Evolutionary conservation across 2,888 invertebrate genomes (phyloP), one percentile per base, ranked within the genome.

Genomic region (Drosophila fulvimacula): DNA sequence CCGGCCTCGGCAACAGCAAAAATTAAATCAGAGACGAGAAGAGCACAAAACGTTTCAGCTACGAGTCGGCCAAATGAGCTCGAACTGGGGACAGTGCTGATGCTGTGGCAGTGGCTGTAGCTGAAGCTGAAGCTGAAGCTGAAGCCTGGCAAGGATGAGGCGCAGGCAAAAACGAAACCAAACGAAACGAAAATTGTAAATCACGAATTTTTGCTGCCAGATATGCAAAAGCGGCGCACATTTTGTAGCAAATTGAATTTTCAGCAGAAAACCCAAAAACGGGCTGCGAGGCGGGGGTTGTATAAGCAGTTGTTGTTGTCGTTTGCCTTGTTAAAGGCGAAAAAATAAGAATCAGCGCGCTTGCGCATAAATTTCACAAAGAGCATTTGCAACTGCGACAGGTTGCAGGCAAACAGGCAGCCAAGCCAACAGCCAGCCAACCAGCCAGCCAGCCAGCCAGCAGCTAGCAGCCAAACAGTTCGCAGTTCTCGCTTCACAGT

Each of bases 301-400:
- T 44, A 55, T 48, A 66, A 67, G 39, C 42, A 36, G 59, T 72
- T 41, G 49, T 36, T 41, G 66, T 44, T 76, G 52, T 49, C 34
- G 30, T 41, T 27, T 67, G 82, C 82, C 88, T 89, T 86, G 86
- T 86, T 86, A 86, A 86, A 86, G 87, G 89, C 85, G 88, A 82
- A 87, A 85, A 88, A 88, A 88, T 82, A 82, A 89, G 88, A 86
- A 89, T 87, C 89, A 88, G 79, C 84, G 86, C 87, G 87, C 79
- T 88, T 85, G 81, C 87, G 90, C 89, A 89, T 89, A 89, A 89
- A 87, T 87, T 89, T 89, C 65, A 67, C 63, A 67, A 79, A 70
- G 70, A 69, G 72, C 72, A 65, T 71, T 79, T 67, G 70, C 77
- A 86, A 84, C 84, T 74, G 84, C 88, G 79, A 84, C 84, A 82